phyloP scores from a whole-genome alignment of 2,797 vertebrate species.

The Enteromius afrohamiltoni region DNA sequence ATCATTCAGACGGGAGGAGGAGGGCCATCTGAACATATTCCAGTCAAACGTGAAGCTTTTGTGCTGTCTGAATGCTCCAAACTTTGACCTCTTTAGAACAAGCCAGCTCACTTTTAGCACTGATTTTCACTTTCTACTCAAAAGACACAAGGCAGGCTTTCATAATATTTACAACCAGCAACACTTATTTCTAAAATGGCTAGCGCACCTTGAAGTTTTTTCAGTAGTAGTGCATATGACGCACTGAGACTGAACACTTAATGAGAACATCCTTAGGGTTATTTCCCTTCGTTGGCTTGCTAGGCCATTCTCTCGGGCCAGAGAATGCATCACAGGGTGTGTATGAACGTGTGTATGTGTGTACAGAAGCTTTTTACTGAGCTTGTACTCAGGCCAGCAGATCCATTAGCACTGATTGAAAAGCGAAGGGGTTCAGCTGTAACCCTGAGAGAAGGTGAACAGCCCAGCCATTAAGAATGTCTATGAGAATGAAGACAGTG shows the following conservation, averaged over 20 bases:
- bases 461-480: constrained; percentile 56
- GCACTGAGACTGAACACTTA: constrained; percentile 17
- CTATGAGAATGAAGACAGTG: constrained; percentile 17
- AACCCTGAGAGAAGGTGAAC: constrained; percentile 75
- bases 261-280: constrained; percentile 41
- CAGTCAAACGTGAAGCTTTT: constrained; percentile 24
- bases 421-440: constrained; percentile 71
- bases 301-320: constrained; percentile 9
- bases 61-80: constrained; percentile 16
- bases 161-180: background rate
- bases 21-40: constrained; percentile 9
- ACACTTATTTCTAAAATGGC: background rate
- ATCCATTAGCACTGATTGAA: constrained; percentile 83
- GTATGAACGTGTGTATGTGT: constrained; percentile 43
- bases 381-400: constrained; percentile 75
- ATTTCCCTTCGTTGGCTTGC: constrained; percentile 46
- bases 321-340: constrained; percentile 22
- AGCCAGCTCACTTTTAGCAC: background rate
- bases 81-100: background rate
- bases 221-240: background rate
- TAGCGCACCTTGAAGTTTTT: background rate
- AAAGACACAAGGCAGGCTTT: background rate
- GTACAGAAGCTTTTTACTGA: constrained; percentile 54
- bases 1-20: constrained; percentile 26
- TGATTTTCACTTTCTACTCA: background rate